These are phyloP conservation scores for Anabacerthia variegaticeps DNA, from an alignment of 2,797 vertebrate species.

Conservation along the genomic window DNA sequence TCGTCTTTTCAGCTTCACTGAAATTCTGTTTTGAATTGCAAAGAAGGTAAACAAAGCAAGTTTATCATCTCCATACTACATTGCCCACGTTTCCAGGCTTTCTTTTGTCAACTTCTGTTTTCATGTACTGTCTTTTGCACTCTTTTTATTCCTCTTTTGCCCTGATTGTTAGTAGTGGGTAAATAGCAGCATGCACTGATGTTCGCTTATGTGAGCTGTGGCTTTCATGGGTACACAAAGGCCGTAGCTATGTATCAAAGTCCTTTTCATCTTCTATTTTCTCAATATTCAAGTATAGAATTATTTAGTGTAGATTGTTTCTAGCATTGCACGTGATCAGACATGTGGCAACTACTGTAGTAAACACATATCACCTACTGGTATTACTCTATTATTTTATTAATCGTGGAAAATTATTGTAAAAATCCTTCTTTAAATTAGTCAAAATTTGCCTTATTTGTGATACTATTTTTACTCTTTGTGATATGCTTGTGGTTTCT, in stretches of 20 bases:
- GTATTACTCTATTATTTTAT: not conserved
- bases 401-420: not conserved
- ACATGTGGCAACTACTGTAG: not conserved
- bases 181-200: not conserved
- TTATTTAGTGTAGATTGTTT: constrained; percentile 34
- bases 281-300: not conserved
- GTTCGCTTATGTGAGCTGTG: not conserved
- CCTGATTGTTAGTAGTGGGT: not conserved
- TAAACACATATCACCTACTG: not conserved
- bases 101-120: not conserved
- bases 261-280: constrained; percentile 33
- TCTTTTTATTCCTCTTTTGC: not conserved
- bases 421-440: not conserved
- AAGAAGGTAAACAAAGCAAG: not conserved
- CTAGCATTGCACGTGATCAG: constrained; percentile 35
- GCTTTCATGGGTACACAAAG: not conserved
- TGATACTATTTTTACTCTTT: not conserved
- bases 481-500: not conserved
- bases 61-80: not conserved
- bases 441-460: not conserved
- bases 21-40: constrained; percentile 13
- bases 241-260: constrained; percentile 24
- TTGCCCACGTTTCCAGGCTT: not conserved
- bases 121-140: not conserved
- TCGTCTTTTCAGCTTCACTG: not conserved